Evolutionary conservation across 1,140 invertebrate genomes (phyloP).

Genomic region (Megathymus violae): DNA sequence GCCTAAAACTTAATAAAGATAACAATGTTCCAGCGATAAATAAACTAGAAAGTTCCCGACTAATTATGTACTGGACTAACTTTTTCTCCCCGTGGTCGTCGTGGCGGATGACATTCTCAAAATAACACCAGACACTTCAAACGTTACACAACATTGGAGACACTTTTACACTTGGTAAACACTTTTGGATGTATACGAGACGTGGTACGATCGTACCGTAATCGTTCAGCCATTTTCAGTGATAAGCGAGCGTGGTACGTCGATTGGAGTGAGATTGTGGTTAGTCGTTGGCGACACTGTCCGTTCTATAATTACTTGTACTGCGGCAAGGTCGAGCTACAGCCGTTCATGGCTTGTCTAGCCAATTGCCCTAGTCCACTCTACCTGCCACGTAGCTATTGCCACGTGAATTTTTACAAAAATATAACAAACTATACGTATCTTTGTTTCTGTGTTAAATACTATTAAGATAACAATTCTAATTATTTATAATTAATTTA

Average conservation of each 20-base stretch:
- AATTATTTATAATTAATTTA: too few relatives aligned
- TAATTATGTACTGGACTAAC: conserved; percentile 59
- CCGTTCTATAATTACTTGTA: conserved; percentile 63
- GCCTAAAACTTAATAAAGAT: conserved; percentile 5
- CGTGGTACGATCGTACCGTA: conserved; percentile 67
- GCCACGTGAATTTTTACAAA: too few relatives aligned
- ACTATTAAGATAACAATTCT: too few relatives aligned
- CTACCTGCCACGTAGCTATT: conserved; percentile 7
- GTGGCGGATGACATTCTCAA: conserved; percentile 71
- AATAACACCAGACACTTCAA: conserved; percentile 51
- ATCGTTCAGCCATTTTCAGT: conserved; percentile 77
- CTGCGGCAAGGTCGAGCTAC: conserved; percentile 67
- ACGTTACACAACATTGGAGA: conserved; percentile 61
- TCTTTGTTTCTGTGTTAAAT: too few relatives aligned
- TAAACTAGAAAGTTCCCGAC: conserved; percentile 1
- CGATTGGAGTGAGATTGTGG: conserved; percentile 57
- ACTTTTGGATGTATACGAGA: conserved; percentile 59
- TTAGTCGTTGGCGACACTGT: conserved; percentile 67
- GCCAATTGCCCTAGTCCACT: conserved; percentile 55
- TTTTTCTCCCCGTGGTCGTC: conserved; percentile 61
- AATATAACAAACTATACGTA: conserved; percentile 16
- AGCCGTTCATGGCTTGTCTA: conserved; percentile 55
- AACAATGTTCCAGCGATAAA: neutral
- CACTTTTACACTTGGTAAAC: conserved; percentile 65
- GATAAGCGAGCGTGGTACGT: conserved; percentile 68